Conservation (phyloP, 2,888 invertebrate species). For the Megastigmus dorsalis region DNA sequence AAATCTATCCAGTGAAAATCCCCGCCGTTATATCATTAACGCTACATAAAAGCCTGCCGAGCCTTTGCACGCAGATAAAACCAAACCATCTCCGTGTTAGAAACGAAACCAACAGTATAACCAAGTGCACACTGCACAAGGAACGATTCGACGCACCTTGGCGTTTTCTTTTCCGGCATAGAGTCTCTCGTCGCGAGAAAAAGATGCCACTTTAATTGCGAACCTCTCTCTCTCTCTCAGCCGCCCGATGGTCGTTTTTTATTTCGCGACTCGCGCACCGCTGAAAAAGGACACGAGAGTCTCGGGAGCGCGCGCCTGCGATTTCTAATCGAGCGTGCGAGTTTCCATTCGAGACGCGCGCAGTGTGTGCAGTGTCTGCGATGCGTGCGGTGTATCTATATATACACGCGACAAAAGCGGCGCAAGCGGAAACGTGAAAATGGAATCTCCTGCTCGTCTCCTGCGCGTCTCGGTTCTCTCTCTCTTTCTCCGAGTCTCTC, state of each 20-base stretch:
- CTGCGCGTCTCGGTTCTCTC: background rate
- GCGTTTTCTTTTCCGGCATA: background rate
- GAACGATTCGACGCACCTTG: too few relatives aligned
- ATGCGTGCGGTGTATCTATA: too few relatives aligned
- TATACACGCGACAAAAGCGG: too few relatives aligned
- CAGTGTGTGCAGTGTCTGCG: background rate
- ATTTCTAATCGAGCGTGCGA: slow-evolving; percentile 36
- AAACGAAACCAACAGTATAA: too few relatives aligned
- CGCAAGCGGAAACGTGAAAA: slow-evolving; percentile 24
- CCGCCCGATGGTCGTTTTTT: background rate
- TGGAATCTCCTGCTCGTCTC: slow-evolving; percentile 16
- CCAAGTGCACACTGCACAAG: too few relatives aligned
- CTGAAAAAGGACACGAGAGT: slow-evolving; percentile 22
- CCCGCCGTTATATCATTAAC: too few relatives aligned
- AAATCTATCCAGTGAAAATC: too few relatives aligned
- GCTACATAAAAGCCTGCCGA: too few relatives aligned
- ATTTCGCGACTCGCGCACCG: background rate
- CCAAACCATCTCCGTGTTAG: too few relatives aligned
- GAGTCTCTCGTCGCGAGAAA: background rate
- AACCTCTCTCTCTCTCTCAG: too few relatives aligned
- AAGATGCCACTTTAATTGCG: slow-evolving; percentile 23
- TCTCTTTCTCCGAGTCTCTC: background rate
- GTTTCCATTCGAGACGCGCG: background rate
- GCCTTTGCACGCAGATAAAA: too few relatives aligned
- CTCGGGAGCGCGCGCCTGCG: slow-evolving; percentile 19